phyloP scores from a whole-genome alignment of 2,113 vertebrate species.

The Butorides virescens region DNA sequence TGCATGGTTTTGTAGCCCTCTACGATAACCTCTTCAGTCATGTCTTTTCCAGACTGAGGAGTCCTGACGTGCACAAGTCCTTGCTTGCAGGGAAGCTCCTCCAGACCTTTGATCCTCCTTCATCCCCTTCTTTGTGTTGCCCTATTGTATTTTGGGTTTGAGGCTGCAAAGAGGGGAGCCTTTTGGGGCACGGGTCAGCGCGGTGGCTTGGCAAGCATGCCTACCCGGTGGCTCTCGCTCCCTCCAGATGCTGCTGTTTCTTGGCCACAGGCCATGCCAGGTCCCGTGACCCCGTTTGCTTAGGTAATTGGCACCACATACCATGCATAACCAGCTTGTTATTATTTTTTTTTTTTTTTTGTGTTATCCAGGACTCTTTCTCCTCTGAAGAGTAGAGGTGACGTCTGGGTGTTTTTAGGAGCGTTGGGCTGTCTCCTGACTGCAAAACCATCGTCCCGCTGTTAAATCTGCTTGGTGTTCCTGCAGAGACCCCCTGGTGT shows the following conservation, averaged over 20 bases:
- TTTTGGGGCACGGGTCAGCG: background rate
- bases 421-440: background rate
- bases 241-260: background rate
- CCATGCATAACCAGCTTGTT: background rate
- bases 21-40: background rate
- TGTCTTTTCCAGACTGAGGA: background rate
- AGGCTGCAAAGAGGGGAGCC: background rate
- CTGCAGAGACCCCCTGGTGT: background rate
- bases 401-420: background rate
- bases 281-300: background rate
- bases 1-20: background rate
- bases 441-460: background rate
- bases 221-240: background rate
- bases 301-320: background rate
- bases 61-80: background rate
- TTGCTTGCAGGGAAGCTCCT: background rate
- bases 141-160: background rate
- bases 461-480: background rate
- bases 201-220: background rate
- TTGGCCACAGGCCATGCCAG: background rate
- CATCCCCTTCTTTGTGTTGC: background rate
- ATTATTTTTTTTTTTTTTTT: too few species aligned
- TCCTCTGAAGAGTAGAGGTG: background rate
- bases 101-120: slow-evolving; percentile 27
- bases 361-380: background rate